A percentile compares a stretch with the other conserved stretches of the same genome.
Evolutionary conservation across 2,797 vertebrate genomes (phyloP).

Genomic region (Bradypodion pumilum): DNA sequence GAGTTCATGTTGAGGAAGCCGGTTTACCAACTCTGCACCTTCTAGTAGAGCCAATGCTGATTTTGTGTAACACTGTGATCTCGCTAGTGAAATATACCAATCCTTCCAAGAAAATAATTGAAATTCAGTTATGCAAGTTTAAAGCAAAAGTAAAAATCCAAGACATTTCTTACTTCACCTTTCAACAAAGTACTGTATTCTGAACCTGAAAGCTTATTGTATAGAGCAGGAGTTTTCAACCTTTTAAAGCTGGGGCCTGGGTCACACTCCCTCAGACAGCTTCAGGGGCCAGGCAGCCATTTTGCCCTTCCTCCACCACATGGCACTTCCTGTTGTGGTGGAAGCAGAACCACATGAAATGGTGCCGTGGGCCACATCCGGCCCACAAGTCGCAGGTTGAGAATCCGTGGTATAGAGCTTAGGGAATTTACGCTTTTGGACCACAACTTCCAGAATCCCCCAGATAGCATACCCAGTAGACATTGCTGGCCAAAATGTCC

Average conservation of each 20-base stretch:
- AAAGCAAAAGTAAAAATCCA: not conserved
- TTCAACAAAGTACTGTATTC: not conserved
- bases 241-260: no score
- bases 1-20: conserved; percentile 87
- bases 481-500: not conserved
- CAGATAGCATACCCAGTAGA: not conserved
- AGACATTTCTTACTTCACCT: not conserved
- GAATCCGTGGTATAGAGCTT: no score
- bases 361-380: no score
- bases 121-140: not conserved
- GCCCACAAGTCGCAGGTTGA: no score
- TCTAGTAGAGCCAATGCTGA: conserved; percentile 89
- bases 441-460: no score
- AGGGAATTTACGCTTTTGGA: no score
- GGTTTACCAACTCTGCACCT: conserved; percentile 93
- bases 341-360: no score
- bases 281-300: no score
- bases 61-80: conserved; percentile 87
- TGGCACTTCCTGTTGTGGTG: no score
- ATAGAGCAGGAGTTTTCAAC: not conserved
- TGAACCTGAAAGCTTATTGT: not conserved
- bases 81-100: conserved; percentile 92
- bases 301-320: no score
- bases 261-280: no score
- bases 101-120: conserved; percentile 76